Conservation (phyloP, 2,888 invertebrate genomes). For the Tiliacea aurago region DNA sequence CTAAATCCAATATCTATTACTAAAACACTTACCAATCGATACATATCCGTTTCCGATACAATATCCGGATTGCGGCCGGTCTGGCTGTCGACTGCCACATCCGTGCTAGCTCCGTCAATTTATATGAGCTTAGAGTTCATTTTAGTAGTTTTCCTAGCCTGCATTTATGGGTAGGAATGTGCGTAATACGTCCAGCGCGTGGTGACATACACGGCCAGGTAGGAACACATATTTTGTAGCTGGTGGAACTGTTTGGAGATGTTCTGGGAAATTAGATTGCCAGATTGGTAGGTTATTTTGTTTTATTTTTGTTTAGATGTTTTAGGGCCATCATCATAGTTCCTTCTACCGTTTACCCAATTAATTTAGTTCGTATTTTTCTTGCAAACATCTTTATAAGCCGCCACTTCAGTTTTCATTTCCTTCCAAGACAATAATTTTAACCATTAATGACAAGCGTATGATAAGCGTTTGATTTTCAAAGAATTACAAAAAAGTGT, state of each 20-base stretch:
- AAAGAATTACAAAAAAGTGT: background rate
- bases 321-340: background rate
- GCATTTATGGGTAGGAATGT: slow-evolving; percentile 64
- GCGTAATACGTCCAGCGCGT: slow-evolving; percentile 57
- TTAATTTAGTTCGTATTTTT: background rate
- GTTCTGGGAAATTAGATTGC: background rate
- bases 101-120: slow-evolving; percentile 60
- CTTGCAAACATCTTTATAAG: background rate
- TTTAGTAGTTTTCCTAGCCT: slow-evolving; percentile 67
- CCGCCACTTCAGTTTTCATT: background rate
- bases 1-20: slow-evolving; percentile 44
- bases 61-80: slow-evolving; percentile 53
- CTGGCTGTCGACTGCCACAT: slow-evolving; percentile 59
- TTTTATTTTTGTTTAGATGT: background rate
- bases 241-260: background rate
- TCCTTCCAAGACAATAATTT: background rate
- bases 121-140: slow-evolving; percentile 67
- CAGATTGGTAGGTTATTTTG: background rate
- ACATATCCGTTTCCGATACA: slow-evolving; percentile 70
- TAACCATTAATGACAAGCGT: background rate
- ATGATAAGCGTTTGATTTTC: too few species aligned
- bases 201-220: slow-evolving; percentile 21
- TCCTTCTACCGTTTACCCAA: background rate
- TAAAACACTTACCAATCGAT: slow-evolving; percentile 74
- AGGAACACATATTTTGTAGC: slow-evolving; percentile 21